A percentile compares a stretch with the other conserved stretches of the same genome.
phyloP scores from a whole-genome alignment of 2,888 invertebrate species.

The Rhimphoctona megacephalus region DNA sequence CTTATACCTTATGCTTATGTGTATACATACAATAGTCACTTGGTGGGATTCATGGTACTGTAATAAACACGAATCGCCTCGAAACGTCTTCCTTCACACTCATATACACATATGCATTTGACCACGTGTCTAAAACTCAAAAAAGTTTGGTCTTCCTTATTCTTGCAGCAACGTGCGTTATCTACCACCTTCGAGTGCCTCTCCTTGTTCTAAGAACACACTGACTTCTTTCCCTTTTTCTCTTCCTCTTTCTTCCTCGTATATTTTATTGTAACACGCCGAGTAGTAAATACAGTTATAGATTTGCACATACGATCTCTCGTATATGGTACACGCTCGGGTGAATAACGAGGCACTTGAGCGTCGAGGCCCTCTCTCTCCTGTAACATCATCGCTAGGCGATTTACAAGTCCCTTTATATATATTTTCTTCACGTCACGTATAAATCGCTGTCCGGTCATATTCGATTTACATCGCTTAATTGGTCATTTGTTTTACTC shows the following conservation, averaged over 20 bases:
- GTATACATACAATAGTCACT: slow-evolving; percentile 17
- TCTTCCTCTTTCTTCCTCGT: slow-evolving; percentile 10
- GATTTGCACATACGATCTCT: slow-evolving; percentile 15
- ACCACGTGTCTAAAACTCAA: neutral
- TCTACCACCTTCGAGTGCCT: slow-evolving; percentile 7
- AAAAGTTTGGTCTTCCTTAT: neutral
- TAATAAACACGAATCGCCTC: slow-evolving; percentile 43
- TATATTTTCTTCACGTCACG: slow-evolving; percentile 41
- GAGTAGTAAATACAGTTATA: slow-evolving; percentile 20
- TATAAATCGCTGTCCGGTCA: slow-evolving; percentile 25
- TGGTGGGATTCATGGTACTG: slow-evolving; percentile 31
- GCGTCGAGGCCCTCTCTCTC: slow-evolving; percentile 44
- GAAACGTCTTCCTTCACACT: slow-evolving; percentile 19
- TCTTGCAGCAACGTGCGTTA: slow-evolving; percentile 6
- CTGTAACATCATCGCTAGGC: slow-evolving; percentile 43
- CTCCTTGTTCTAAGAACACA: slow-evolving; percentile 3
- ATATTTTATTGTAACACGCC: slow-evolving; percentile 61
- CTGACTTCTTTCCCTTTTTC: slow-evolving; percentile 10
- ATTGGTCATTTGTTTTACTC: slow-evolving; percentile 29
- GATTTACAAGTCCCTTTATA: slow-evolving; percentile 39
- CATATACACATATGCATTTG: neutral
- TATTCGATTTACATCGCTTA: slow-evolving; percentile 24
- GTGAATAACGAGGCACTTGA: slow-evolving; percentile 63
- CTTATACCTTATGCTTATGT: slow-evolving; percentile 3
- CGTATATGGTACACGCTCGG: slow-evolving; percentile 42